A percentile compares a stretch with the other conserved stretches of the same genome.
Conservation (phyloP, 2,113 vertebrate species). For the Carassius gibelio region DNA sequence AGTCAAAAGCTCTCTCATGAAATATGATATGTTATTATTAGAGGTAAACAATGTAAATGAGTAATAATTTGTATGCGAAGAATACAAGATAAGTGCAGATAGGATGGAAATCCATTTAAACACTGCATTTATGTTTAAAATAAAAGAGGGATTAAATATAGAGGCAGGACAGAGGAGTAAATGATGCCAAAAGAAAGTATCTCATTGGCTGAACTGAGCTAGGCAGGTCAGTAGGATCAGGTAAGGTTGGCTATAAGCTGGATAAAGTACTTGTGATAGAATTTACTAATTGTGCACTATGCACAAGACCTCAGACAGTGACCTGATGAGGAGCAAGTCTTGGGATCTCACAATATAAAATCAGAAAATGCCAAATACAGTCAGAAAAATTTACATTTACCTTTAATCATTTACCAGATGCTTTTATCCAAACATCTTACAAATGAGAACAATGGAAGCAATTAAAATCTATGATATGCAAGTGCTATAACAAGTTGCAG, state of each 20-base stretch:
- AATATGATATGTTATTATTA: not conserved
- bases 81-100: not conserved
- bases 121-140: not conserved
- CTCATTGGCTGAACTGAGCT: slow-evolving; percentile 35
- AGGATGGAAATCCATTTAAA: not conserved
- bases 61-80: not conserved
- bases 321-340: slow-evolving; percentile 22
- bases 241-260: slow-evolving; percentile 63
- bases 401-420: too few species aligned
- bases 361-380: not conserved
- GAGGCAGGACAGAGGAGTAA: not conserved
- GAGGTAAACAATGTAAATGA: not conserved
- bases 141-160: not conserved
- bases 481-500: too few species aligned
- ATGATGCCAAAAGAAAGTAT: slow-evolving; percentile 4
- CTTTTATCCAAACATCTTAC: too few species aligned
- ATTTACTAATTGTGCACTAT: slow-evolving; percentile 41
- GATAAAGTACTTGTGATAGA: slow-evolving; percentile 64
- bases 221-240: slow-evolving; percentile 44
- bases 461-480: too few species aligned
- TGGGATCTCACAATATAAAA: not conserved
- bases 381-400: too few species aligned
- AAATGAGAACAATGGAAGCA: too few species aligned
- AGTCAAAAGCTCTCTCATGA: not conserved
- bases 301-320: not conserved